Evolutionary conservation across 2,888 invertebrate genomes (phyloP).

Genomic region (Piscicola geometra): DNA sequence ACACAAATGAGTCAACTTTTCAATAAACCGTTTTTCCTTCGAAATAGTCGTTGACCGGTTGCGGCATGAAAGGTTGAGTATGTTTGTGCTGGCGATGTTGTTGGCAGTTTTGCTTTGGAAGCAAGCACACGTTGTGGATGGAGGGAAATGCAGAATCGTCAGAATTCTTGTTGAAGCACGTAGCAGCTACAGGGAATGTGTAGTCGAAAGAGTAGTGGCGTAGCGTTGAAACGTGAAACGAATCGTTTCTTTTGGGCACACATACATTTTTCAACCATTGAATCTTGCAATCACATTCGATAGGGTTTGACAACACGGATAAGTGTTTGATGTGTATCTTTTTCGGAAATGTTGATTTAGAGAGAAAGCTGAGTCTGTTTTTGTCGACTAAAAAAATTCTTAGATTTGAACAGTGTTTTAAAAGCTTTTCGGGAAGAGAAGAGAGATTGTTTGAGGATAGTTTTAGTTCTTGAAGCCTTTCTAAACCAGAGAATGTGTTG

Average conservation of each 20-base stretch:
- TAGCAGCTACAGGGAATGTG: not conserved
- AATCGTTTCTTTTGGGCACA: not conserved
- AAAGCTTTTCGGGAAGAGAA: constrained; percentile 37
- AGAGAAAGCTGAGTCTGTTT: constrained; percentile 38
- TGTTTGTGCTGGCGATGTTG: not conserved
- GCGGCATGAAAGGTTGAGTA: no score
- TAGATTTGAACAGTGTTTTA: constrained; percentile 35
- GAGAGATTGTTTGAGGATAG: constrained; percentile 40
- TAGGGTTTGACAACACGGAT: constrained; percentile 42
- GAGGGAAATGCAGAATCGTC: not conserved
- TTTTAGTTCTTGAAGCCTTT: constrained; percentile 38
- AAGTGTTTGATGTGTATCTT: constrained; percentile 37
- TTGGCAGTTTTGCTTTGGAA: constrained; percentile 1
- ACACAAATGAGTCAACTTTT: no score
- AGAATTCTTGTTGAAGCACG: not conserved
- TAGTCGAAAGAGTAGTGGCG: not conserved
- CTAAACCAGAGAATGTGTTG: constrained; percentile 37
- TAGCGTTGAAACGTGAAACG: not conserved
- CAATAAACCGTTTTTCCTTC: no score
- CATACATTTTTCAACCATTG: constrained; percentile 39
- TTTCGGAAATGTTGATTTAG: constrained; percentile 38
- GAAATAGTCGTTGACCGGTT: no score
- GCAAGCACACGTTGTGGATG: not conserved
- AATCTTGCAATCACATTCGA: constrained; percentile 42
- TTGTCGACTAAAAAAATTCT: constrained; percentile 40